A percentile compares a stretch with the other conserved stretches of the same genome.
Evolutionary conservation across 2,888 invertebrate genomes (phyloP).

Genomic region (Synanthedon formicaeformis): DNA sequence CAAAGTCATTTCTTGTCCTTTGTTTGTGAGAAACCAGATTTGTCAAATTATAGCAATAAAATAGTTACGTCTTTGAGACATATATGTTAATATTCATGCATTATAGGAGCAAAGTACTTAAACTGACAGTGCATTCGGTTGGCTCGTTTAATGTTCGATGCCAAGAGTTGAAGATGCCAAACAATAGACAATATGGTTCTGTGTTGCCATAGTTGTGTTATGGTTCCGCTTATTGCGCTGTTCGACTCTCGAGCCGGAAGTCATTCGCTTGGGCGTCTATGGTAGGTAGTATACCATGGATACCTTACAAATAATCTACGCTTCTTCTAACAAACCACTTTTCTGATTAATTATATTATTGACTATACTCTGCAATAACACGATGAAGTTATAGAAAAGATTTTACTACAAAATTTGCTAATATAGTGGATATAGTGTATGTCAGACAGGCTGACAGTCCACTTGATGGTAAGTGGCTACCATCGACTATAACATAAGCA

Average conservation of each 20-base stretch:
- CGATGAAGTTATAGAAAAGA: too few relatives aligned
- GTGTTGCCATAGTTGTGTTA: conserved; percentile 31
- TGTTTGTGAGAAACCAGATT: conserved; percentile 3
- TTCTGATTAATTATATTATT: too few relatives aligned
- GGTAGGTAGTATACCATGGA: background rate
- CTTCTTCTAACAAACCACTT: background rate
- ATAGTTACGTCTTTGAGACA: conserved; percentile 28
- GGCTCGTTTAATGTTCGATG: conserved; percentile 48
- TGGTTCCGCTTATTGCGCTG: conserved; percentile 47
- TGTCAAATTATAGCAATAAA: conserved; percentile 19
- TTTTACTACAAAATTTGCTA: too few relatives aligned
- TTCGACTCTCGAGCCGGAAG: conserved; percentile 49
- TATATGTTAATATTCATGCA: conserved; percentile 52
- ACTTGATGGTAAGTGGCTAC: too few relatives aligned
- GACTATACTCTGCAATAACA: too few relatives aligned
- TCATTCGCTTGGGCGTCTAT: conserved; percentile 23
- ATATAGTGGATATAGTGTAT: too few relatives aligned
- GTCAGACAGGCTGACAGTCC: too few relatives aligned
- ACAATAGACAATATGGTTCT: conserved; percentile 60
- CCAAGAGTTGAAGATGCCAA: conserved; percentile 66
- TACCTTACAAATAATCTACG: background rate
- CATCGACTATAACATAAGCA: too few relatives aligned
- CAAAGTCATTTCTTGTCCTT: too few relatives aligned
- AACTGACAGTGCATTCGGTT: conserved; percentile 50
- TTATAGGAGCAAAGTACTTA: conserved; percentile 50